phyloP scores from a whole-genome alignment of 2,113 vertebrate genomes.

The Sorex fumeus region DNA sequence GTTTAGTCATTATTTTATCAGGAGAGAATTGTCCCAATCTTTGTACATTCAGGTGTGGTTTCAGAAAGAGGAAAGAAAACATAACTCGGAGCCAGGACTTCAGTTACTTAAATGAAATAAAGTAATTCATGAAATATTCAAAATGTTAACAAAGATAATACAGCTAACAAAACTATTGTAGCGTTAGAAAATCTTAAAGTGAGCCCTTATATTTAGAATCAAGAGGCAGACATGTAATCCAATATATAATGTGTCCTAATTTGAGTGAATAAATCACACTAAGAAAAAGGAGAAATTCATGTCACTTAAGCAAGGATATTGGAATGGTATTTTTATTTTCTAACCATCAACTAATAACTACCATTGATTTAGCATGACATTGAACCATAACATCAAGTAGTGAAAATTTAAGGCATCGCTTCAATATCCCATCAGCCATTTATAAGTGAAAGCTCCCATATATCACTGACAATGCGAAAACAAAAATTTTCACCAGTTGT shows the following conservation, averaged over 20 bases:
- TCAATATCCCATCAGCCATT: slow-evolving; percentile 55
- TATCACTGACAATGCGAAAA: slow-evolving; percentile 45
- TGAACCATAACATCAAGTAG: slow-evolving; percentile 28
- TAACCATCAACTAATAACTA: slow-evolving; percentile 44
- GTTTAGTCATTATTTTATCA: not conserved
- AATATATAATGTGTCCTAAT: slow-evolving; percentile 16
- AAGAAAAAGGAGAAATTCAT: not conserved
- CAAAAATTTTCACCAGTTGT: not conserved
- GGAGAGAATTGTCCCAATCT: rapidly evolving
- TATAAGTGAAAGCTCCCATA: slow-evolving; percentile 45
- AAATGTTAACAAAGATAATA: slow-evolving; percentile 12
- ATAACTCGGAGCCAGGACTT: not conserved
- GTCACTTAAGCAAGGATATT: not conserved
- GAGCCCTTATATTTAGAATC: not conserved
- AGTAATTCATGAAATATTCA: not conserved
- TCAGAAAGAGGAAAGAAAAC: not conserved
- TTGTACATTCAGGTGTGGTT: not conserved
- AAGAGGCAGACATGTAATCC: not conserved
- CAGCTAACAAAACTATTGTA: not conserved
- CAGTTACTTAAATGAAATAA: not conserved
- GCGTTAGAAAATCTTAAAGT: not conserved
- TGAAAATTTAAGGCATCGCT: slow-evolving; percentile 58
- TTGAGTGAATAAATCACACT: not conserved
- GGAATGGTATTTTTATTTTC: slow-evolving; percentile 41
- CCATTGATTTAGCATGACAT: slow-evolving; percentile 43